These are phyloP conservation scores for Mythimna ferrago DNA, from an alignment of 2,888 invertebrate species.

Conservation along the genomic window DNA sequence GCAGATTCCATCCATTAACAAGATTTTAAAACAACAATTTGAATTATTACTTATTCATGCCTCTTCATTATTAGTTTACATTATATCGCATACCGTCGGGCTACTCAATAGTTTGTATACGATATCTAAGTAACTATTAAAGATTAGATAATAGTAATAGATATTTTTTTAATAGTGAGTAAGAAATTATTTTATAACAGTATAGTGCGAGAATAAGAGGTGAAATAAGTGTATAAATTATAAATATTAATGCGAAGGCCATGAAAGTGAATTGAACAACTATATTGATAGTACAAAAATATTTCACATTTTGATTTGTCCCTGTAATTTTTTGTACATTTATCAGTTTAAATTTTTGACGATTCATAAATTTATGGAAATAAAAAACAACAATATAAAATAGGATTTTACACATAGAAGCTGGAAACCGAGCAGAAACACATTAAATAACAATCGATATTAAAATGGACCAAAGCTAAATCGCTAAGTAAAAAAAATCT, in stretches of 20 bases:
- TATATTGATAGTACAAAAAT: conserved; percentile 15
- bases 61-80: conserved; percentile 41
- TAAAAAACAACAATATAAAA: background rate
- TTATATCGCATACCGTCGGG: conserved; percentile 17
- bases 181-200: conserved; percentile 7
- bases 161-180: conserved; percentile 31
- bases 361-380: conserved; percentile 22
- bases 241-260: background rate
- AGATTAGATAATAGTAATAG: conserved; percentile 49
- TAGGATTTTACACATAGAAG: background rate
- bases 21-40: conserved; percentile 27
- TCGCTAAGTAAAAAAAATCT: background rate
- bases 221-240: background rate
- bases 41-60: conserved; percentile 45
- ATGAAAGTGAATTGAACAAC: conserved; percentile 21
- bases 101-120: conserved; percentile 29
- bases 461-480: background rate
- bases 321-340: conserved; percentile 46
- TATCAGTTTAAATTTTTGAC: conserved; percentile 3
- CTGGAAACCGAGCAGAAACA: background rate
- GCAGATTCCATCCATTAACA: conserved; percentile 41
- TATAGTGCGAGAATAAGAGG: conserved; percentile 10
- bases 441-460: background rate
- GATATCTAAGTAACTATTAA: conserved; percentile 25
- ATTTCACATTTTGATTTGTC: conserved; percentile 9